Evolutionary conservation across 2,888 invertebrate species (phyloP), one percentile per base, ranked within the genome.

Genomic region (Tetramorium bicarinatum): DNA sequence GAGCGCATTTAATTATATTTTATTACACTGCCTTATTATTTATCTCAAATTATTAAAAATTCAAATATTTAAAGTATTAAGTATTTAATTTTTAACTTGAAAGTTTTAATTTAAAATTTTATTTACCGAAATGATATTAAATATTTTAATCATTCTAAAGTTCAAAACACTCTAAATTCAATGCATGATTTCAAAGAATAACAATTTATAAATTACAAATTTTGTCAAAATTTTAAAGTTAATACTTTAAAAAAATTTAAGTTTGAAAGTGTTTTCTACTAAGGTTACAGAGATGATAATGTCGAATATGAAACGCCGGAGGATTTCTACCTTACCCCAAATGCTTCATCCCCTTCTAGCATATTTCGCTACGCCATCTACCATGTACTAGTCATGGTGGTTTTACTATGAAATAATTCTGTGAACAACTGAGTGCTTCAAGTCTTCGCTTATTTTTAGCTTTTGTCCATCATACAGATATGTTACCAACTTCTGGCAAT

Each of bases 401-500:
- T 29, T 47, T 47, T 18, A 71, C 9, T 2, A 38, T 34, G 15
- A 21, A 72, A 56, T 41, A 25, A 38, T 38, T 54, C 6, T 69
- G 18, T 34, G 3, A 74, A 29, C 18, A 7, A 15, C 18, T 15
- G 25, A 3, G 2, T 47, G 44, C 7, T n/a, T n/a, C 25, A 29
- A 47, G n/a, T 11, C 34, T n/a, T 21, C 21, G 62, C 34, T 25
- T n/a, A n/a, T n/a, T 21, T 15, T 64, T 64, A 44, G 4, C 29
- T 15, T 61, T 15, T 13, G 25, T 15, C 47, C 54, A 54, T 66
- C 41, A 18, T 13, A 34, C 25, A 64, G 21, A 75, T 0, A 1
- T 64, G 21, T 76, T 77, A 66, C 38, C 76, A 38, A 66, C 76
- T 77, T 77, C 25, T 18, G 54, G 54, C 67, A 77, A 77, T 15